Evolutionary conservation across 2,113 vertebrate genomes (phyloP).

Genomic region (Catharus fuscescens): DNA sequence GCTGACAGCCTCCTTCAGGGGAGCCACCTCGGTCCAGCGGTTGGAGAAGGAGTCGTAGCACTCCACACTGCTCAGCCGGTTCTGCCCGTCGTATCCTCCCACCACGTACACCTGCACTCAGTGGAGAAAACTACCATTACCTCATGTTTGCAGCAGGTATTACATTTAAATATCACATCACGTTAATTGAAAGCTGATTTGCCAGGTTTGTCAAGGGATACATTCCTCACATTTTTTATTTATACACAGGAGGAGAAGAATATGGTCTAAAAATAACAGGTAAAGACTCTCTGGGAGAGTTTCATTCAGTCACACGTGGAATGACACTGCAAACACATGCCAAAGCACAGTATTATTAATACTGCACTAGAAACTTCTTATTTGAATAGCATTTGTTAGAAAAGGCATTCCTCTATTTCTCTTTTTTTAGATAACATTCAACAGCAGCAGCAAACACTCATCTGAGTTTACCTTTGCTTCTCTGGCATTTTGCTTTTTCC

Average conservation of each 20-base stretch:
- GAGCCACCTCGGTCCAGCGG: constrained; percentile 95
- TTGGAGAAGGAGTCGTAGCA: constrained; percentile 98
- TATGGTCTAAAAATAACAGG: background rate
- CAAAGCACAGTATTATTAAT: background rate
- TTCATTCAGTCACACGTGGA: background rate
- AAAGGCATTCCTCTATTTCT: background rate
- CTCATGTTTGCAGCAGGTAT: accelerated
- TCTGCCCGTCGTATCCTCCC: constrained; percentile 95
- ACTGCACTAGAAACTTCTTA: background rate
- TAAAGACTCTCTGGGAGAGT: background rate
- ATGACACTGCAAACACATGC: background rate
- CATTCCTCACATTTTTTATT: background rate
- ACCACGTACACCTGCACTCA: constrained; percentile 89
- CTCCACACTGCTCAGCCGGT: constrained; percentile 93
- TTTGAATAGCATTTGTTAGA: background rate
- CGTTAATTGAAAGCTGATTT: background rate
- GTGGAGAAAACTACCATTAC: background rate
- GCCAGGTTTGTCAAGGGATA: background rate
- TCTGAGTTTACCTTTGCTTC: background rate
- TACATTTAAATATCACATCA: background rate
- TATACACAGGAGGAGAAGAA: background rate
- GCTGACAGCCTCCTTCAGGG: constrained; percentile 95
- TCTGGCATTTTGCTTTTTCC: background rate
- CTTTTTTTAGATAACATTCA: background rate
- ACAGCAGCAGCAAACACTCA: background rate